Conservation (phyloP, 2,113 vertebrate species). For the Lipophrys pholis region DNA sequence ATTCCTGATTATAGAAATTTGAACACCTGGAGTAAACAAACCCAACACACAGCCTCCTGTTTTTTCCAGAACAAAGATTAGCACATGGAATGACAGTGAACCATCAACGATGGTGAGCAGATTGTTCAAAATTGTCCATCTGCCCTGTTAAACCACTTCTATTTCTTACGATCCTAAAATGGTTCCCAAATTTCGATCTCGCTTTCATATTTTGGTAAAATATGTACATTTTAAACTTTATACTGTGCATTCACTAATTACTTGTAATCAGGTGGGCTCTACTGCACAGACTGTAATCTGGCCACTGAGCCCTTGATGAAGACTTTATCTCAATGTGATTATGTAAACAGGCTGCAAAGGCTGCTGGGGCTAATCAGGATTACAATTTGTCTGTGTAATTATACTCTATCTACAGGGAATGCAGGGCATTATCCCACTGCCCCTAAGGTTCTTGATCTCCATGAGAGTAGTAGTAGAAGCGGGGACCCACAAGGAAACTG, state of each 20-base stretch:
- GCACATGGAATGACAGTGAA: constrained; percentile 19
- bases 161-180: constrained; percentile 1
- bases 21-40: constrained; percentile 20
- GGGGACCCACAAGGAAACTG: constrained; percentile 2
- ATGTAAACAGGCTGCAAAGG: constrained; percentile 74
- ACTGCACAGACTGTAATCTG: constrained; percentile 69
- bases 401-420: constrained; percentile 70
- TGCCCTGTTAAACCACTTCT: constrained; percentile 21
- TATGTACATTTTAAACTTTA: constrained; percentile 18
- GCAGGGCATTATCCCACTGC: constrained; percentile 62
- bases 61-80: constrained; percentile 24
- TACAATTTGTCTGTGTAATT: constrained; percentile 81
- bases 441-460: constrained; percentile 58
- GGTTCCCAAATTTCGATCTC: not conserved
- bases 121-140: constrained; percentile 55
- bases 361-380: constrained; percentile 78
- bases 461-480: constrained; percentile 12
- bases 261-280: constrained; percentile 63
- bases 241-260: constrained; percentile 55
- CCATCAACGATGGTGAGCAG: constrained; percentile 39
- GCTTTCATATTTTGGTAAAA: not conserved
- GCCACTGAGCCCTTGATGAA: constrained; percentile 71
- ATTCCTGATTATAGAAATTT: constrained; percentile 10
- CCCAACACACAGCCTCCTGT: not conserved
- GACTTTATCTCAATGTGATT: constrained; percentile 76